Base-by-base conservation (phyloP, 1,140 invertebrate species). In the Brachionus asplanchnoidis region DNA sequence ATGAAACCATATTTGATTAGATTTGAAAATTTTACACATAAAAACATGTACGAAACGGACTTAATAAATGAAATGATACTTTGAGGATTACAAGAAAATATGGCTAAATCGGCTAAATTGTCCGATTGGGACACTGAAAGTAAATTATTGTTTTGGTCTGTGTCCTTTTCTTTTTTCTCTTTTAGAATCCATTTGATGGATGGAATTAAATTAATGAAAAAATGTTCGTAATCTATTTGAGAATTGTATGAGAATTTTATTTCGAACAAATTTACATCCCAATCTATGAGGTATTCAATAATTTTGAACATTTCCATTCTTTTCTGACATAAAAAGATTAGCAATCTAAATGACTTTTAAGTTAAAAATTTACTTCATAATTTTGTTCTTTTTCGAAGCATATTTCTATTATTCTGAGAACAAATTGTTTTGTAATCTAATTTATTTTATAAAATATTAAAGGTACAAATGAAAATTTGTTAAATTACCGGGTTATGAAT, bases 261-360 rank as follows among this genome's bases (percentile, higher is more conserved):
- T 50, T 77, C 44, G 4, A 1, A 7, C 42, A 77, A 50, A 77
- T 77, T 32, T 9, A 77, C 23, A 23, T 77, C 73, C 73, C 73
- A 77, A 14, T 77, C 73, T 2, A 77, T 9, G 3, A 77, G 9
- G 12, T 50, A 26, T 50, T 77, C 73, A 50, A 77, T 77, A 26
- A 50, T 50, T 77, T 77, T 77, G 26, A 77, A 77, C 20, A 77
- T 26, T 46, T 77, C 73, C 26, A 77, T 23, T 77, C 73, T 77
- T 50, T 77, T 46, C 26, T 77, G 8, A 17, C 12, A 75, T 4
- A 42, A 42, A 40, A 42, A 42, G 42, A 14, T 26, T 40, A 28
- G 26, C 9, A 14, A n/a, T 68, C n/a, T 68, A 5, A 32, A 32
- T n/a, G 0, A 11, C 14, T 40, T 0, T 14, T 3, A 32, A 23